A percentile compares a stretch with the other conserved stretches of the same genome.
These are phyloP conservation scores for Drosophila pegasa DNA, from an alignment of 2,888 invertebrate genomes.

Conservation along the genomic window DNA sequence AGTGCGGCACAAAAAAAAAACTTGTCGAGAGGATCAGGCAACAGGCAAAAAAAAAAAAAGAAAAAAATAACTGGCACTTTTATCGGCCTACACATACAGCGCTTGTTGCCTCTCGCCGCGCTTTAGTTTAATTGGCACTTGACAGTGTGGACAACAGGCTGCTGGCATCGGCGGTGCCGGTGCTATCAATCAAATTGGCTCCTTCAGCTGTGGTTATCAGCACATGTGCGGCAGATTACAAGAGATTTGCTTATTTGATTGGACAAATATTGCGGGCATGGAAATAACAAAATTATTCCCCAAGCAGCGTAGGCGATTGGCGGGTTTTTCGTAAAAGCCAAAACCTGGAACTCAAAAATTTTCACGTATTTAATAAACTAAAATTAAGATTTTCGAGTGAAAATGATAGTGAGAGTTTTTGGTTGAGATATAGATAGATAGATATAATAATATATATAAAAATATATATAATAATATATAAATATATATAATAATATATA, in stretches of 20 bases:
- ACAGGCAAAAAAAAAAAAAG: neutral
- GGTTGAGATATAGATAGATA: no score
- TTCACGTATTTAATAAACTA: no score
- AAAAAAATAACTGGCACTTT: conserved; percentile 70
- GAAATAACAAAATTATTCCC: neutral
- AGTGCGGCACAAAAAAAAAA: conserved; percentile 48
- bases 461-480: no score
- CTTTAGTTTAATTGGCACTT: conserved; percentile 79
- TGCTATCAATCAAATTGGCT: conserved; percentile 75
- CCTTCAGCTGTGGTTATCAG: conserved; percentile 21
- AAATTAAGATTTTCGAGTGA: no score
- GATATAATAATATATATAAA: no score
- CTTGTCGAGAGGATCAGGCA: conserved; percentile 49
- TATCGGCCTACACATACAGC: conserved; percentile 60
- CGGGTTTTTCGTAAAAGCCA: neutral
- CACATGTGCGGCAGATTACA: conserved; percentile 38
- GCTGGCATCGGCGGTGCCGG: conserved; percentile 29
- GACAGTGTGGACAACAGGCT: conserved; percentile 67
- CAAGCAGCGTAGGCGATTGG: neutral
- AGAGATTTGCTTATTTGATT: conserved; percentile 24
- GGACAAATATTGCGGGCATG: conserved; percentile 15
- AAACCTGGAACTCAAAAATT: no score
- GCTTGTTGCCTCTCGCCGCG: conserved; percentile 60
- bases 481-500: no score
- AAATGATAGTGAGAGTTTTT: no score